Conservation (phyloP, 1,140 invertebrate genomes). For the Heterodera carotae region DNA sequence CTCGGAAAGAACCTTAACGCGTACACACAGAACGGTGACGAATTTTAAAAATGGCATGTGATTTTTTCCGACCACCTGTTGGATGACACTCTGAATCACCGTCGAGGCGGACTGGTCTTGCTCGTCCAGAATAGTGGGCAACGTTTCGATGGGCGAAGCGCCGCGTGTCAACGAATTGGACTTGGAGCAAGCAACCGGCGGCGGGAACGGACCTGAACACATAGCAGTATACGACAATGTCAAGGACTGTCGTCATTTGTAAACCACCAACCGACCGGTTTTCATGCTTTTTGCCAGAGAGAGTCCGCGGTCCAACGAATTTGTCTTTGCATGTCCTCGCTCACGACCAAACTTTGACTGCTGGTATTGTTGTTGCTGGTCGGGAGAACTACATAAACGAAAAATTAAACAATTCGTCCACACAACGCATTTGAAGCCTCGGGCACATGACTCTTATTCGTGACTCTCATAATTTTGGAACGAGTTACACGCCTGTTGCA, state of each 20-base stretch:
- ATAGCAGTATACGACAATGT: no score
- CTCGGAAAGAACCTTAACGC: constrained; percentile 40
- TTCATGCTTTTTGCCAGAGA: constrained; percentile 57
- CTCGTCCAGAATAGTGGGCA: constrained; percentile 46
- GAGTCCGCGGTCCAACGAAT: constrained; percentile 55
- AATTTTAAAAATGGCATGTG: neutral
- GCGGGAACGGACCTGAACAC: constrained; percentile 52
- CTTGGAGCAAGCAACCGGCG: constrained; percentile 48
- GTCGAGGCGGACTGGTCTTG: constrained; percentile 47
- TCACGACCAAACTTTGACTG: constrained; percentile 6
- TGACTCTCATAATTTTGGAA: no score
- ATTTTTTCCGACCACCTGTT: constrained; percentile 44
- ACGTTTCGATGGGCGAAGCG: constrained; percentile 48
- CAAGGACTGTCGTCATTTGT: neutral
- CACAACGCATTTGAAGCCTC: no score
- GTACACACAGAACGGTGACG: neutral
- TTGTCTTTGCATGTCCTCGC: constrained; percentile 59
- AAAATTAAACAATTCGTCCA: no score
- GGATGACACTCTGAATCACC: constrained; percentile 54
- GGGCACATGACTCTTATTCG: no score
- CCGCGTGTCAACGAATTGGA: constrained; percentile 59
- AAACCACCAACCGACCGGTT: constrained; percentile 21
- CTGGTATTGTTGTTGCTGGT: neutral
- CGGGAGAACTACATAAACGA: no score
- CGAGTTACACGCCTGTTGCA: no score